Percentiles rank a stretch among this genome's conserved stretches.
Evolutionary conservation across 2,888 invertebrate genomes (phyloP).

Genomic region (Neria commutata): DNA sequence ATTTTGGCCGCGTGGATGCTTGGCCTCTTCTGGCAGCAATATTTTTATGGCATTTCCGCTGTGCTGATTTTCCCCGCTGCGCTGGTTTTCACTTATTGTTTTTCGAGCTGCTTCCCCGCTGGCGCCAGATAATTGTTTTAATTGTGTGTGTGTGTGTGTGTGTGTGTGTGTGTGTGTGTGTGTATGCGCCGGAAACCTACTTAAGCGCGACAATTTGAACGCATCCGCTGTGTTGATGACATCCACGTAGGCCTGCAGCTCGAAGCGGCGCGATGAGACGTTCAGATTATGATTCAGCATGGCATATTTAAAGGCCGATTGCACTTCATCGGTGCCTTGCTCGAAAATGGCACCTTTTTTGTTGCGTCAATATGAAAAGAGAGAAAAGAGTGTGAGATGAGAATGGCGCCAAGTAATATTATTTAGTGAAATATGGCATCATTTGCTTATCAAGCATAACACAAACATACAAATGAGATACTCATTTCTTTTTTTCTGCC

Average conservation of each 20-base stretch:
- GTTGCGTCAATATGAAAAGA: constrained; percentile 44
- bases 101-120: no score
- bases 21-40: constrained; percentile 10
- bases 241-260: constrained; percentile 86
- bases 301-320: constrained; percentile 90
- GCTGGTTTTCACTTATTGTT: no score
- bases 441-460: no score
- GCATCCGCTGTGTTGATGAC: constrained; percentile 93
- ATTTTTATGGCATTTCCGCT: no score
- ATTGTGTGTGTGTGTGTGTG: neutral
- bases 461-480: no score
- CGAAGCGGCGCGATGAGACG: constrained; percentile 77
- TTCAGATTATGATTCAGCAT: constrained; percentile 87
- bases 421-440: no score
- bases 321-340: constrained; percentile 89
- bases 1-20: neutral
- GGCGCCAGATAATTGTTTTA: no score
- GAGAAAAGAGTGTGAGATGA: constrained; percentile 12
- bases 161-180: neutral
- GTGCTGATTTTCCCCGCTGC: no score
- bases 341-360: constrained; percentile 85
- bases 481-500: no score
- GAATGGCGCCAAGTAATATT: constrained; percentile 13
- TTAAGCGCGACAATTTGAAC: constrained; percentile 87
- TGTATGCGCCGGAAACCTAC: constrained; percentile 67